These are phyloP conservation scores for Tachuris rubrigastra DNA, from an alignment of 2,113 vertebrate genomes.

Conservation along the genomic window DNA sequence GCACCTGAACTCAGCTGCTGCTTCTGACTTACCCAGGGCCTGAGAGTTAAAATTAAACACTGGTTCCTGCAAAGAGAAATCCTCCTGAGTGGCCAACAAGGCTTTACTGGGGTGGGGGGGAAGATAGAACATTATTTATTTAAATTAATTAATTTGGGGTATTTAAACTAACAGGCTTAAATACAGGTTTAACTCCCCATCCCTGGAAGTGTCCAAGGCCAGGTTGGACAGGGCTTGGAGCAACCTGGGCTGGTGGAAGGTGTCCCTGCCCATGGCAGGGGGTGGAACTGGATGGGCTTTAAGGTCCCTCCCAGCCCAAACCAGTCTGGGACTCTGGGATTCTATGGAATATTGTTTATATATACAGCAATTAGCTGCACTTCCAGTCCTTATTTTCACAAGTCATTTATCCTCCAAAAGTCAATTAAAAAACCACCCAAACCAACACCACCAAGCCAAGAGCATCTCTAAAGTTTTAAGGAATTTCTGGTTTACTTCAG, in stretches of 20 bases:
- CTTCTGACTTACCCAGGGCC: neutral
- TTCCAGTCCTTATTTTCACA: neutral
- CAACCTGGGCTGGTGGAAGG: accelerated
- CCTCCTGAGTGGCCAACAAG: neutral
- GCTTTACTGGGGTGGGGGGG: no score
- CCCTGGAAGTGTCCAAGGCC: neutral
- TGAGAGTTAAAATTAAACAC: neutral
- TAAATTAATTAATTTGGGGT: neutral
- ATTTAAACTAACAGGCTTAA: neutral
- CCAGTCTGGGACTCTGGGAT: neutral
- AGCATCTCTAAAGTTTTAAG: neutral
- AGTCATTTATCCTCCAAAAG: neutral
- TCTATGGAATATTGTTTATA: neutral
- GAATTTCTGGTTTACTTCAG: neutral
- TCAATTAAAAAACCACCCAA: neutral
- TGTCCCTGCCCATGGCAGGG: neutral
- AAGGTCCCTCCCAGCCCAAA: neutral
- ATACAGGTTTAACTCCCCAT: neutral
- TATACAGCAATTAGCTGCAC: neutral
- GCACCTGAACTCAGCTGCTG: neutral
- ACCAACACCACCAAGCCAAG: neutral
- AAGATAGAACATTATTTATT: neutral
- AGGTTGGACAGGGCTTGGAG: neutral
- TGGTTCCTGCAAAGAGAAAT: neutral
- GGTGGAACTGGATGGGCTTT: accelerated